phyloP scores from a whole-genome alignment of 1,140 invertebrate species.

The Mamestra configurata region DNA sequence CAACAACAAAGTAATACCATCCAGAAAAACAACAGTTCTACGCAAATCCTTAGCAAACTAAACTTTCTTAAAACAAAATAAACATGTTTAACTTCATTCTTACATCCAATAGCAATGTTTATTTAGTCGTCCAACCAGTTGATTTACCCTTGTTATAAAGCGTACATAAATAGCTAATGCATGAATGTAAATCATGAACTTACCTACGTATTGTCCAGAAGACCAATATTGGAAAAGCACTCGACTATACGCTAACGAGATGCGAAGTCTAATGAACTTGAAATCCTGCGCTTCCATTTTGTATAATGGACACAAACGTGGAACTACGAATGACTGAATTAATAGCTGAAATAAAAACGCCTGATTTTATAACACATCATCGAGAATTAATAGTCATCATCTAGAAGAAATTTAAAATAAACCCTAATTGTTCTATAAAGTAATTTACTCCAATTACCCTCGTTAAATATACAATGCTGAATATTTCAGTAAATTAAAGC shows the following conservation, averaged over 20 bases:
- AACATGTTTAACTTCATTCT: constrained; percentile 21
- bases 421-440: constrained; percentile 24
- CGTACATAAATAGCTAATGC: constrained; percentile 47
- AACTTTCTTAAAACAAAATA: constrained; percentile 5
- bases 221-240: constrained; percentile 84
- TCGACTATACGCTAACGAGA: constrained; percentile 84
- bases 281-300: constrained; percentile 84
- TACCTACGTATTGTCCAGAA: constrained; percentile 77
- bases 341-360: background rate
- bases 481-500: constrained; percentile 27
- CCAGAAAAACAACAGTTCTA: too few species aligned
- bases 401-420: constrained; percentile 9
- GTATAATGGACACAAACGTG: constrained; percentile 78
- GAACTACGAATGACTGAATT: constrained; percentile 65
- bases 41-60: background rate
- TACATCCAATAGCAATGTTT: constrained; percentile 28
- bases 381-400: background rate
- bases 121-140: constrained; percentile 38
- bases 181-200: constrained; percentile 61
- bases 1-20: too few species aligned
- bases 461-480: constrained; percentile 37
- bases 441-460: constrained; percentile 16
- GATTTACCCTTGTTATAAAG: constrained; percentile 42
- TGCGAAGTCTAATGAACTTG: constrained; percentile 85
- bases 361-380: background rate